phyloP scores from a whole-genome alignment of 2,113 vertebrate species.

The Gobio gobio region DNA sequence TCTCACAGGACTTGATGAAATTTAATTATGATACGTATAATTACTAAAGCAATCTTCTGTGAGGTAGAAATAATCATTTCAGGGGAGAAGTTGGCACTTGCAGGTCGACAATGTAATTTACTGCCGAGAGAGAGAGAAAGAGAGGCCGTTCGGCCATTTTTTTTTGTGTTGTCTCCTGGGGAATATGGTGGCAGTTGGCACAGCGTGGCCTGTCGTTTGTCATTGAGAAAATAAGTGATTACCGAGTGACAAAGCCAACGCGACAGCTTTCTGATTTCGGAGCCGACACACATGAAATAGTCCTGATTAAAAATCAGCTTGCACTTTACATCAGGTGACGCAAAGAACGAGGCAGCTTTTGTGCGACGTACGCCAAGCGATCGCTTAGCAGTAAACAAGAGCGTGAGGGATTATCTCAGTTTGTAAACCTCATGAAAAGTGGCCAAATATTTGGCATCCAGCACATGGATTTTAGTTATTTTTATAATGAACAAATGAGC shows the following conservation, averaged over 20 bases:
- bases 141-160: conserved; percentile 40
- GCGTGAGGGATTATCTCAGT: conserved; percentile 31
- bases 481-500: conserved; percentile 39
- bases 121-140: conserved; percentile 48
- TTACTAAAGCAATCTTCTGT: conserved; percentile 81
- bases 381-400: conserved; percentile 24
- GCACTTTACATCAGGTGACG: conserved; percentile 17
- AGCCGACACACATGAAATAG: conserved; percentile 27
- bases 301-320: conserved; percentile 45
- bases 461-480: conserved; percentile 32
- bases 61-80: conserved; percentile 76
- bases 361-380: background rate
- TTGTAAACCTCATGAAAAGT: conserved; percentile 25
- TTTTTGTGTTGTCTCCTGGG: conserved; percentile 51
- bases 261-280: conserved; percentile 41
- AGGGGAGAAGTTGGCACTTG: conserved; percentile 68
- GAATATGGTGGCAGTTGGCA: conserved; percentile 52
- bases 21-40: conserved; percentile 82
- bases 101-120: conserved; percentile 71
- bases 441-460: conserved; percentile 32
- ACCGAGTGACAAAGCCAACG: conserved; percentile 31
- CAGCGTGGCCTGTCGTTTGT: conserved; percentile 53
- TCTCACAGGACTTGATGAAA: conserved; percentile 77
- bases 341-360: background rate
- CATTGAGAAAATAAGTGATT: conserved; percentile 56